These are phyloP conservation scores for Sinocyclocheilus maitianheensis DNA, from an alignment of 2,113 vertebrate genomes.

Conservation along the genomic window DNA sequence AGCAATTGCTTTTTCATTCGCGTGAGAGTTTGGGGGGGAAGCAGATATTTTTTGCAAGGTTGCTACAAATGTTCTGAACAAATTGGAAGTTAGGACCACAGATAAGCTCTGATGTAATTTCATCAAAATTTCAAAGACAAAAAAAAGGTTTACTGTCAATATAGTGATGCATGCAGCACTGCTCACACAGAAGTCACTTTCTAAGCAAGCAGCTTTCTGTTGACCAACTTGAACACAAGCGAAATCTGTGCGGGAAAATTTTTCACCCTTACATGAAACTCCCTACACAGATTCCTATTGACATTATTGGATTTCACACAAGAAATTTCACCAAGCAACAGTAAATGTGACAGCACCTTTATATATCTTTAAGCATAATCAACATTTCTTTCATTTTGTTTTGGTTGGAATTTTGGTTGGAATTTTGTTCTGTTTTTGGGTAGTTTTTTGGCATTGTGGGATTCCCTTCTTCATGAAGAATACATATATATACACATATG, in stretches of 20 bases:
- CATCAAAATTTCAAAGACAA: neutral
- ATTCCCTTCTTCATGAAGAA: neutral
- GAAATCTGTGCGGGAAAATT: neutral
- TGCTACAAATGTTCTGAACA: constrained; percentile 22
- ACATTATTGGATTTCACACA: neutral
- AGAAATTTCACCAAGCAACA: neutral
- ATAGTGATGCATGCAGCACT: neutral
- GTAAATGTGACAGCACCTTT: neutral
- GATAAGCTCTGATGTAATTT: constrained; percentile 28
- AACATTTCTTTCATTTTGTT: too few species aligned
- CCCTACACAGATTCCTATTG: too few species aligned
- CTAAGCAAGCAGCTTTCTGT: neutral
- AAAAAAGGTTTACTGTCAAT: neutral
- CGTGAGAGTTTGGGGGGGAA: neutral
- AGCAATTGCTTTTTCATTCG: neutral
- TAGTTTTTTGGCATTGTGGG: neutral
- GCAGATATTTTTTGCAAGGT: neutral
- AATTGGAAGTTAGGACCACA: neutral
- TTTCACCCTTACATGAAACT: neutral
- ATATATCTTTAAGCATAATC: neutral
- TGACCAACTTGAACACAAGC: neutral
- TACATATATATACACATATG: neutral
- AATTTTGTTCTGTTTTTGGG: neutral
- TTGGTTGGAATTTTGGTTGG: neutral
- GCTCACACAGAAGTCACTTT: neutral